Percentiles rank a stretch among this genome's conserved stretches.
Conservation (phyloP, 2,888 invertebrate species). For the Dasypolia templi region DNA sequence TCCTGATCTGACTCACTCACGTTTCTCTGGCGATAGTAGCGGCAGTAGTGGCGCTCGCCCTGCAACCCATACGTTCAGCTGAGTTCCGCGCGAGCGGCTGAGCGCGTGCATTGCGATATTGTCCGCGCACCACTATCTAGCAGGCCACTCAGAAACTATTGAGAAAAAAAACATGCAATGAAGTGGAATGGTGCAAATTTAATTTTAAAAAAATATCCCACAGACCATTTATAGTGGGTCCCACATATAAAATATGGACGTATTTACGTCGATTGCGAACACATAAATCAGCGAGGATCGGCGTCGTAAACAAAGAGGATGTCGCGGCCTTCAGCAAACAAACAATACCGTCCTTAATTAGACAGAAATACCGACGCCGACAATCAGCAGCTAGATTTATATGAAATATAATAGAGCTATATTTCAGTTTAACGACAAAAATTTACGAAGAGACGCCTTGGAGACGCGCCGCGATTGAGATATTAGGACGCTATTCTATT, state of each 20-base stretch:
- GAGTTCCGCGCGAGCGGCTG: neutral
- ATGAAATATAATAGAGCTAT: conserved; percentile 63
- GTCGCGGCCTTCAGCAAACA: conserved; percentile 18
- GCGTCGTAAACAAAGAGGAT: conserved; percentile 36
- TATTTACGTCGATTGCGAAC: conserved; percentile 39
- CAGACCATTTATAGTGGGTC: no score
- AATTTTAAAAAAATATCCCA: no score
- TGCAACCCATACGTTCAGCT: neutral
- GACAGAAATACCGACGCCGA: conserved; percentile 13
- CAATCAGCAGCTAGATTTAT: conserved; percentile 51
- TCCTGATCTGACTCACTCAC: neutral
- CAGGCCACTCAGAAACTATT: no score
- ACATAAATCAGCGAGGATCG: conserved; percentile 21
- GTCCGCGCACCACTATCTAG: neutral
- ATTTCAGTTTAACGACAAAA: conserved; percentile 65
- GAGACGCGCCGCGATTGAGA: conserved; percentile 11
- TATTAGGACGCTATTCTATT: conserved; percentile 12
- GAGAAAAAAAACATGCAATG: no score
- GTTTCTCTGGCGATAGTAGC: no score
- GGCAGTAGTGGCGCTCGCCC: neutral
- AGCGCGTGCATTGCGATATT: neutral
- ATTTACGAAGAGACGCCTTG: conserved; percentile 52
- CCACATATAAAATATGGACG: conserved; percentile 20
- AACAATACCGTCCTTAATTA: conserved; percentile 36
- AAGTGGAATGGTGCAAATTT: no score